phyloP scores from a whole-genome alignment of 2,113 vertebrate species.

The Chamaetylas fuelleborni region DNA sequence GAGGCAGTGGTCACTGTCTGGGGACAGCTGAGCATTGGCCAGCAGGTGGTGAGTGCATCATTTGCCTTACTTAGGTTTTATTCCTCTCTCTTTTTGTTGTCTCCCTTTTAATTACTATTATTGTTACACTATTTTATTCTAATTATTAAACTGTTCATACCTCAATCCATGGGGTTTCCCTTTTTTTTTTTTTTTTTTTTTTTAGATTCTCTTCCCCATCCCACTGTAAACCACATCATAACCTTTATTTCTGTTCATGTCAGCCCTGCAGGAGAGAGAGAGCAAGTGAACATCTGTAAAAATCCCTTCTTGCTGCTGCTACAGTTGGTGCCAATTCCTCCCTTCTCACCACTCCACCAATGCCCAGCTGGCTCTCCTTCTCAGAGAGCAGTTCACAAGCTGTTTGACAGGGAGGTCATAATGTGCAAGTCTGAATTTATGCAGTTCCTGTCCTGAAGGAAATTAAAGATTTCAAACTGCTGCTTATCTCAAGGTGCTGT shows the following conservation, averaged over 20 bases:
- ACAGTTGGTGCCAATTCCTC: neutral
- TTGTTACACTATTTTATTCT: neutral
- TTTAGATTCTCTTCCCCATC: neutral
- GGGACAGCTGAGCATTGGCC: neutral
- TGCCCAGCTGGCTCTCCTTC: neutral
- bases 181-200: too few species aligned
- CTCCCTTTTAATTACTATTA: neutral
- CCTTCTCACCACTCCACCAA: neutral
- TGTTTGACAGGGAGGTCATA: neutral
- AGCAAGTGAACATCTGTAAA: neutral
- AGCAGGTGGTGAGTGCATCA: neutral
- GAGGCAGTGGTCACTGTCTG: fast-evolving
- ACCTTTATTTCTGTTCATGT: neutral
- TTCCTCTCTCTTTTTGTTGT: neutral
- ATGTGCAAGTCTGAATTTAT: neutral
- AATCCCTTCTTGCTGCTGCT: neutral
- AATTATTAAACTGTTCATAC: neutral
- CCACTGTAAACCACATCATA: neutral
- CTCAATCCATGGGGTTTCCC: neutral
- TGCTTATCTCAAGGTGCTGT: slow-evolving; percentile 36
- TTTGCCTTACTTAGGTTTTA: neutral
- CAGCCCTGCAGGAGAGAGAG: neutral
- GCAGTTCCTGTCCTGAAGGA: slow-evolving; percentile 14
- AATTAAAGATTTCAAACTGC: slow-evolving; percentile 27
- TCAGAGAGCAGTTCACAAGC: neutral